Evolutionary conservation across 2,113 vertebrate genomes (phyloP).

Genomic region (Neolamprologus caudopunctatus): DNA sequence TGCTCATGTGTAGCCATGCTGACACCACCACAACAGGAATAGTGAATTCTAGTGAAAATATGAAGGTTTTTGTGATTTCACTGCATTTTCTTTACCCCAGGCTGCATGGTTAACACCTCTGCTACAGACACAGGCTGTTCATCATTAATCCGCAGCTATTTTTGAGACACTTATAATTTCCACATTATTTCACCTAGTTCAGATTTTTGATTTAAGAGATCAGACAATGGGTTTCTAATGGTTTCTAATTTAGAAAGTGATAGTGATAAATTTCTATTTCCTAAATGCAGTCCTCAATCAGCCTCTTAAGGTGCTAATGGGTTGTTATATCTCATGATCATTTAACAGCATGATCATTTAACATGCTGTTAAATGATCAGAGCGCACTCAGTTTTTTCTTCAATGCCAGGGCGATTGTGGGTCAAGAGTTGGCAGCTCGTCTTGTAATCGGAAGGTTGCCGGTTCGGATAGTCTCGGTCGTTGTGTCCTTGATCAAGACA

Average conservation of each 20-base stretch:
- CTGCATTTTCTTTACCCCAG: background rate
- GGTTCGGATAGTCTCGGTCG: background rate
- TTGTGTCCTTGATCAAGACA: background rate
- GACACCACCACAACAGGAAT: background rate
- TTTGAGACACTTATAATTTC: background rate
- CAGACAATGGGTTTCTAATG: background rate
- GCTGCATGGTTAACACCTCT: background rate
- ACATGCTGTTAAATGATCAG: background rate
- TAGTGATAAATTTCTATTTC: background rate
- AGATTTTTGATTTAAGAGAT: background rate
- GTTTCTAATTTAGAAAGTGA: background rate
- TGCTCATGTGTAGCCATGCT: background rate
- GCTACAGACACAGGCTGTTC: background rate
- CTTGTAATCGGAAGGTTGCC: background rate
- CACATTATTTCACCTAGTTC: background rate
- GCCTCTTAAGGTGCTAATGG: background rate
- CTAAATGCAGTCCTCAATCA: background rate
- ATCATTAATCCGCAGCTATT: background rate
- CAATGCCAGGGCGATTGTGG: background rate
- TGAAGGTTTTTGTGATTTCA: background rate
- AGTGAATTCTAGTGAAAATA: background rate
- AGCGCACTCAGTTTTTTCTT: background rate
- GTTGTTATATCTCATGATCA: no score
- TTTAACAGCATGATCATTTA: background rate
- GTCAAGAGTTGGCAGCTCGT: background rate